A percentile compares a stretch with the other conserved stretches of the same genome.
Evolutionary conservation across 1,140 invertebrate genomes (phyloP).

Genomic region (Zaprionus ornatus): DNA sequence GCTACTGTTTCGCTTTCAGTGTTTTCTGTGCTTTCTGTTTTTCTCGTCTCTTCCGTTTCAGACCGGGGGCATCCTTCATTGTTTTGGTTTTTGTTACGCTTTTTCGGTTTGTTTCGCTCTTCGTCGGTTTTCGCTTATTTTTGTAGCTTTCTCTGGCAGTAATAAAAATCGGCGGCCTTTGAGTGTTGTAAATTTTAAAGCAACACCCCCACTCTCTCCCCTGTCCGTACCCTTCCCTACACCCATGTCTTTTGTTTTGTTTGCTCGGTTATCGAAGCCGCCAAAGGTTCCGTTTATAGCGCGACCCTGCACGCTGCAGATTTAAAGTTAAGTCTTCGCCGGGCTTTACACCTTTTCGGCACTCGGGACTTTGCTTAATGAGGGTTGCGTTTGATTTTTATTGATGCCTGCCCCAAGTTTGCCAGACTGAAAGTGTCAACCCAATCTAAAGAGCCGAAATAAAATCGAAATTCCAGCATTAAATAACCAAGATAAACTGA

Average conservation of each 20-base stretch:
- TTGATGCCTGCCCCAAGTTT: slow-evolving; percentile 13
- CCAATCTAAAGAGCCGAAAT: slow-evolving; percentile 17
- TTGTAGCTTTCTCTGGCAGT: slow-evolving; percentile 45
- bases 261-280: slow-evolving; percentile 18
- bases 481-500: slow-evolving; percentile 11
- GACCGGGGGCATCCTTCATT: slow-evolving; percentile 49
- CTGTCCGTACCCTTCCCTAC: too few relatives aligned
- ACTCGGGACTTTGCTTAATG: slow-evolving; percentile 34
- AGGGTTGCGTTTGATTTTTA: slow-evolving; percentile 46
- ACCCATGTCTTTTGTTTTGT: slow-evolving; percentile 16
- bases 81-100: slow-evolving; percentile 52
- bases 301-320: slow-evolving; percentile 31
- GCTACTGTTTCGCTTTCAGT: slow-evolving; percentile 44
- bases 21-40: slow-evolving; percentile 14
- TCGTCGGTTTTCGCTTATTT: slow-evolving; percentile 36
- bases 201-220: slow-evolving; percentile 18
- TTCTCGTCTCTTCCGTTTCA: slow-evolving; percentile 23
- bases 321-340: slow-evolving; percentile 33
- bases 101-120: slow-evolving; percentile 31
- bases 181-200: slow-evolving; percentile 52
- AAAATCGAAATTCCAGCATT: slow-evolving; percentile 15
- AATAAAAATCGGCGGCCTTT: slow-evolving; percentile 53
- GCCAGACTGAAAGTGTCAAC: slow-evolving; percentile 29
- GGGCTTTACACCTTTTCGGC: slow-evolving; percentile 37
- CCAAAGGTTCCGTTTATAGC: slow-evolving; percentile 42